Evolutionary conservation across 2,113 vertebrate genomes (phyloP).

Genomic region (Nycticebus coucang): DNA sequence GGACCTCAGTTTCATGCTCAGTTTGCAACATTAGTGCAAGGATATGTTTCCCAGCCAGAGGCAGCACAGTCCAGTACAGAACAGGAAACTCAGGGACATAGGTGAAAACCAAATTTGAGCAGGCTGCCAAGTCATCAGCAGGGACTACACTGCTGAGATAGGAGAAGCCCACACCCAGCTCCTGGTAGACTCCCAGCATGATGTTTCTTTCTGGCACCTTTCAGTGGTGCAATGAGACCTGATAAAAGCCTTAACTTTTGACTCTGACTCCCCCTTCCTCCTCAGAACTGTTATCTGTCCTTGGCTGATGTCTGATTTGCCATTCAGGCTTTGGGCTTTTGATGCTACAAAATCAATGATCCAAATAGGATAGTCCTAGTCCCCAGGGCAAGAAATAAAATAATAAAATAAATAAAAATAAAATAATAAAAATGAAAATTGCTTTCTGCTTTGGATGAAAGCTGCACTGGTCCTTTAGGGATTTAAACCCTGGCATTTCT

Average conservation of each 20-base stretch:
- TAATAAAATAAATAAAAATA: not conserved
- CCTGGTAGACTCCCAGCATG: no score
- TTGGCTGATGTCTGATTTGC: not conserved
- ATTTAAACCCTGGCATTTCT: not conserved
- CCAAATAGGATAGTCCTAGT: not conserved
- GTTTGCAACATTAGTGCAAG: not conserved
- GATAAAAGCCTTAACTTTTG: not conserved
- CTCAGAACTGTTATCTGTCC: not conserved
- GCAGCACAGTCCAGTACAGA: not conserved
- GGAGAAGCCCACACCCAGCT: accelerated
- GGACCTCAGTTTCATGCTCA: not conserved
- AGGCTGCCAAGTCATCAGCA: not conserved
- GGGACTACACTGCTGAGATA: not conserved
- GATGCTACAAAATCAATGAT: not conserved
- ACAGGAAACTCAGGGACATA: not conserved
- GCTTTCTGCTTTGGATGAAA: slow-evolving; percentile 18
- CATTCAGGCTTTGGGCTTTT: not conserved
- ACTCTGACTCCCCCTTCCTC: not conserved
- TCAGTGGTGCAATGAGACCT: not conserved
- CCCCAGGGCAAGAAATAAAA: not conserved
- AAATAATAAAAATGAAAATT: not conserved
- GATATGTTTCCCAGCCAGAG: not conserved
- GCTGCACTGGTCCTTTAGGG: not conserved
- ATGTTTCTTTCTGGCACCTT: not conserved
- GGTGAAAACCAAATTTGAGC: not conserved